A percentile compares a stretch with the other conserved stretches of the same genome.
Evolutionary conservation across 2,797 vertebrate genomes (phyloP).

Genomic region (Salmo trutta): DNA sequence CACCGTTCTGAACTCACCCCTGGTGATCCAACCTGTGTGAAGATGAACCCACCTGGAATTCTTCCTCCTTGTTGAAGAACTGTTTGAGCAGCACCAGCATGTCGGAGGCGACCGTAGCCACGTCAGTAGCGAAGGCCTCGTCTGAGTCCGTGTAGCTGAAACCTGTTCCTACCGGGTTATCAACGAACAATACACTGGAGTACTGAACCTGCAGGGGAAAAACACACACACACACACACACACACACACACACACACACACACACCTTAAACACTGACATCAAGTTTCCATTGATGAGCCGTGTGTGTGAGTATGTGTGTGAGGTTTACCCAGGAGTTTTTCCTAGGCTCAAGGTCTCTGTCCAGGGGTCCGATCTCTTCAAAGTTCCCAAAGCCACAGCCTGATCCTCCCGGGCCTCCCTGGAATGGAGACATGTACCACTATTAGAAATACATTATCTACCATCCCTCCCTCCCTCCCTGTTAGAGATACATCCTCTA

Average conservation of each 20-base stretch:
- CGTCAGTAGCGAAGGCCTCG: slow-evolving; percentile 79
- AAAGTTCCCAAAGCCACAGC: slow-evolving; percentile 95
- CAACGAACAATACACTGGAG: slow-evolving; percentile 90
- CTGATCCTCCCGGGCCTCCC: slow-evolving; percentile 93
- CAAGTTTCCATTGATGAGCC: background rate
- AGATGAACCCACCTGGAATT: slow-evolving; percentile 82
- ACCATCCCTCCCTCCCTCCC: too few relatives aligned
- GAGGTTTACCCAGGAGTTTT: slow-evolving; percentile 85
- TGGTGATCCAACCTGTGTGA: background rate
- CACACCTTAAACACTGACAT: slow-evolving; percentile 18
- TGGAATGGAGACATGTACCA: slow-evolving; percentile 48
- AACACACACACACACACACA: too few relatives aligned
- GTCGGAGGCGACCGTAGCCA: slow-evolving; percentile 82
- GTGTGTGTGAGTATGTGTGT: background rate
- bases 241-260: too few relatives aligned
- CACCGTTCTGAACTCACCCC: background rate
- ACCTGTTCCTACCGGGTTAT: slow-evolving; percentile 94
- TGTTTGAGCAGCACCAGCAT: slow-evolving; percentile 88
- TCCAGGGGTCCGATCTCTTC: slow-evolving; percentile 92
- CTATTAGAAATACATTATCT: background rate
- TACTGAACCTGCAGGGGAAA: slow-evolving; percentile 77
- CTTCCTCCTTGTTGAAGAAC: slow-evolving; percentile 79
- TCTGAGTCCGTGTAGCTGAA: slow-evolving; percentile 85
- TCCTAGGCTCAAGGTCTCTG: slow-evolving; percentile 78
- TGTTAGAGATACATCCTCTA: background rate